Conservation (phyloP, 1,140 invertebrate species). For the Drosophila kurseongensis region DNA sequence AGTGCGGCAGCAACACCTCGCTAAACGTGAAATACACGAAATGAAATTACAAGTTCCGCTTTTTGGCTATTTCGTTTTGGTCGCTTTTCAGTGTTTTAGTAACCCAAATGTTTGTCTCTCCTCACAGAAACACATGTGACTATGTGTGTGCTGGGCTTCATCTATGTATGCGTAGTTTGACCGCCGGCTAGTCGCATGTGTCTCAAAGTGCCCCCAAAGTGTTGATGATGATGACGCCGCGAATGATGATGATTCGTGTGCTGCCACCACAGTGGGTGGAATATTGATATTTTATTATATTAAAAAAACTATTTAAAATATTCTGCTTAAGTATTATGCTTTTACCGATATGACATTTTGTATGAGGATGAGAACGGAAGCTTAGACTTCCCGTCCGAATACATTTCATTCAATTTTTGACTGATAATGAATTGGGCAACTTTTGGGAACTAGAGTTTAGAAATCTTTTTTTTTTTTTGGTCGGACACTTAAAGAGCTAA, state of each 20-base stretch:
- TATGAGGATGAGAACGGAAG: too few species aligned
- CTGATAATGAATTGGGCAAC: too few species aligned
- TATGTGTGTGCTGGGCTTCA: background rate
- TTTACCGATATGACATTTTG: too few species aligned
- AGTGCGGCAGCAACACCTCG: slow-evolving; percentile 48
- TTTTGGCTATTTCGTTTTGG: slow-evolving; percentile 54
- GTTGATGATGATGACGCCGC: slow-evolving; percentile 63
- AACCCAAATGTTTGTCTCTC: slow-evolving; percentile 70
- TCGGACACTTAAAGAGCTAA: too few species aligned
- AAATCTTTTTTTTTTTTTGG: too few species aligned
- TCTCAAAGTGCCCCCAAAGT: slow-evolving; percentile 65
- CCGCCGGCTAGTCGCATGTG: slow-evolving; percentile 76
- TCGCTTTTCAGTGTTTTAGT: slow-evolving; percentile 69
- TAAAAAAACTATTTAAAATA: slow-evolving; percentile 2
- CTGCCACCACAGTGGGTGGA: slow-evolving; percentile 39
- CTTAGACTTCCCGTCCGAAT: too few species aligned
- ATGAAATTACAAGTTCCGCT: slow-evolving; percentile 80
- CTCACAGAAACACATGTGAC: background rate
- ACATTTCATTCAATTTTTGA: too few species aligned
- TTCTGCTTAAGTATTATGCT: too few species aligned
- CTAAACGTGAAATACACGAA: slow-evolving; percentile 77
- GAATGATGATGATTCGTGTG: slow-evolving; percentile 49
- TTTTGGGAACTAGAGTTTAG: too few species aligned
- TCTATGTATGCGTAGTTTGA: slow-evolving; percentile 27
- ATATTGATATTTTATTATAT: background rate